A percentile compares a stretch with the other conserved stretches of the same genome.
These are phyloP conservation scores for Andrena chrysosceles DNA, from an alignment of 2,888 invertebrate species.

Conservation along the genomic window DNA sequence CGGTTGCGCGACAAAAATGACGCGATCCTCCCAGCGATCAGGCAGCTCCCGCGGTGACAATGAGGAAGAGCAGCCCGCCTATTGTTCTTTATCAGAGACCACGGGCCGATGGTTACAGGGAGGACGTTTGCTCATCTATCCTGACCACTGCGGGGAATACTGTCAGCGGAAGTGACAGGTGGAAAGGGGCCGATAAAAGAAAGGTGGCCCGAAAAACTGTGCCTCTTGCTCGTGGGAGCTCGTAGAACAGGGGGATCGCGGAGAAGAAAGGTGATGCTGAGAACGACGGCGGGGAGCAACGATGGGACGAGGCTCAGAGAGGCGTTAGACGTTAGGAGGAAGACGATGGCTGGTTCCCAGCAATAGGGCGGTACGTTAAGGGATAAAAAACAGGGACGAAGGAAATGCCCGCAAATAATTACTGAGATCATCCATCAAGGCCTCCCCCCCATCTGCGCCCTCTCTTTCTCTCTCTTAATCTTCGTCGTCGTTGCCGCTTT, in stretches of 20 bases:
- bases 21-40: not conserved
- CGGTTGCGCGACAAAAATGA: slow-evolving; percentile 3
- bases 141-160: slow-evolving; percentile 44
- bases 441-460: slow-evolving; percentile 29
- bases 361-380: slow-evolving; percentile 16
- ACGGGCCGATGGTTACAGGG: slow-evolving; percentile 67
- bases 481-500: slow-evolving; percentile 39
- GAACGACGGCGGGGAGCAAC: not conserved
- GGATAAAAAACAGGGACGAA: slow-evolving; percentile 37
- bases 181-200: slow-evolving; percentile 59
- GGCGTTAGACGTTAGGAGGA: slow-evolving; percentile 26
- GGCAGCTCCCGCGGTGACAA: slow-evolving; percentile 34
- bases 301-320: not conserved
- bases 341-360: slow-evolving; percentile 41
- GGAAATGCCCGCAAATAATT: slow-evolving; percentile 74
- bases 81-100: slow-evolving; percentile 73
- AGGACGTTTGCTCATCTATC: slow-evolving; percentile 62
- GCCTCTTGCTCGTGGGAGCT: not conserved
- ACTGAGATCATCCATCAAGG: slow-evolving; percentile 74
- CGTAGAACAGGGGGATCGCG: slow-evolving; percentile 16
- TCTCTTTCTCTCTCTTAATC: slow-evolving; percentile 45
- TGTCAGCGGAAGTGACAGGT: slow-evolving; percentile 54
- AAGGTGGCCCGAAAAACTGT: slow-evolving; percentile 48
- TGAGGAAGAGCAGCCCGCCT: slow-evolving; percentile 62
- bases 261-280: slow-evolving; percentile 2